Evolutionary conservation across 2,888 invertebrate genomes (phyloP).

Genomic region (Embidobia sp.): DNA sequence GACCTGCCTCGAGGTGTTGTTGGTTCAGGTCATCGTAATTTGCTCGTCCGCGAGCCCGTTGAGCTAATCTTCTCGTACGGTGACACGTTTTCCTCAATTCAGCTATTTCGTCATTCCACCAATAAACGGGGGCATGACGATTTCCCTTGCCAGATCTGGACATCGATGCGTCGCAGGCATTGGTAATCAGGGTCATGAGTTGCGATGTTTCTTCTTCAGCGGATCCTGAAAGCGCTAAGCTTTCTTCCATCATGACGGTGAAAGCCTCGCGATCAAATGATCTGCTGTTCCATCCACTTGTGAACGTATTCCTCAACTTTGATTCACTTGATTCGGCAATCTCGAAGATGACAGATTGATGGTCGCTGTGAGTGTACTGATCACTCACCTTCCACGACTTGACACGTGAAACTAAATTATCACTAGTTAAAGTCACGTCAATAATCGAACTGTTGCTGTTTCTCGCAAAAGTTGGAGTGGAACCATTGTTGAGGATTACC

Average conservation of each 20-base stretch:
- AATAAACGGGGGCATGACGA: conserved; percentile 28
- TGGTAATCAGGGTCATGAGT: not conserved
- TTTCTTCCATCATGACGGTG: not conserved
- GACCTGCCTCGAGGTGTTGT: conserved; percentile 23
- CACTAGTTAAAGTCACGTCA: conserved; percentile 58
- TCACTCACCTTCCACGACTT: conserved; percentile 60
- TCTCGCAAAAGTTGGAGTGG: conserved; percentile 16
- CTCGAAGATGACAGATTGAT: conserved; percentile 11
- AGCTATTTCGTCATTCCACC: conserved; percentile 52
- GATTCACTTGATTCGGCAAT: not conserved
- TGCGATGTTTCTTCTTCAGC: not conserved
- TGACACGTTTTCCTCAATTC: conserved; percentile 26
- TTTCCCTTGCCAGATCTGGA: not conserved
- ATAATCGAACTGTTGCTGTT: conserved; percentile 5
- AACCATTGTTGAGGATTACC: conserved; percentile 56
- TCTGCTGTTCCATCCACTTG: conserved; percentile 16
- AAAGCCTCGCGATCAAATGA: conserved; percentile 11
- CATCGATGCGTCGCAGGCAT: conserved; percentile 42
- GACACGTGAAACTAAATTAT: conserved; percentile 49
- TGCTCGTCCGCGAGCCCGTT: conserved; percentile 5
- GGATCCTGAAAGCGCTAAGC: not conserved
- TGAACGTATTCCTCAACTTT: too few relatives aligned
- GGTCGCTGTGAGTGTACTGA: conserved; percentile 55
- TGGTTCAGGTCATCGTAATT: conserved; percentile 10
- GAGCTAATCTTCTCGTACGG: conserved; percentile 3